Percentiles rank a stretch among this genome's conserved stretches.
Evolutionary conservation across 1,140 invertebrate species (phyloP).

Genomic region (Prorops nasuta): DNA sequence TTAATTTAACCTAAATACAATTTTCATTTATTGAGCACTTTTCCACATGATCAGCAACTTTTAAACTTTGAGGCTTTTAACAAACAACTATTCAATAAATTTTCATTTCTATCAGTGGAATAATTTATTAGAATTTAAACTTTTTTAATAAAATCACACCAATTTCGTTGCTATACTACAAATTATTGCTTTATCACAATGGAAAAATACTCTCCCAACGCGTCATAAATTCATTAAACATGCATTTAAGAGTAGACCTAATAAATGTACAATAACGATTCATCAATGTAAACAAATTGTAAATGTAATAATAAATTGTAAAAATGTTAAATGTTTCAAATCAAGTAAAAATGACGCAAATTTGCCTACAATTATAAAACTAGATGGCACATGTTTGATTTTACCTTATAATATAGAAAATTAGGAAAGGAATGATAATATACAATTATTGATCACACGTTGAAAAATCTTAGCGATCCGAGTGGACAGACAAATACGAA

Average conservation of each 20-base stretch:
- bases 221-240: slow-evolving; percentile 20
- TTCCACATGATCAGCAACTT: neutral
- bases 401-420: too few species aligned
- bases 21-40: neutral
- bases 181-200: too few species aligned
- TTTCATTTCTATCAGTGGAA: neutral
- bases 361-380: slow-evolving; percentile 4
- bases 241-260: slow-evolving; percentile 17
- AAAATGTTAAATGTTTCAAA: too few species aligned
- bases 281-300: too few species aligned
- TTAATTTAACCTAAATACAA: neutral
- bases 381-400: slow-evolving; percentile 18
- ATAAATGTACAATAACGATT: slow-evolving; percentile 16
- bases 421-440: too few species aligned
- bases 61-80: neutral
- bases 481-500: too few species aligned
- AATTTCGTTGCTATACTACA: slow-evolving; percentile 6
- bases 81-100: neutral
- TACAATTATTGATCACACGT: too few species aligned
- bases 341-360: neutral
- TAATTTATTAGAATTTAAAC: neutral
- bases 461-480: too few species aligned
- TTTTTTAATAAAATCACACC: slow-evolving; percentile 13
- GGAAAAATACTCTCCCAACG: slow-evolving; percentile 11
- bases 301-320: too few species aligned